phyloP scores from a whole-genome alignment of 1,140 invertebrate genomes.

The Agrilus planipennis region DNA sequence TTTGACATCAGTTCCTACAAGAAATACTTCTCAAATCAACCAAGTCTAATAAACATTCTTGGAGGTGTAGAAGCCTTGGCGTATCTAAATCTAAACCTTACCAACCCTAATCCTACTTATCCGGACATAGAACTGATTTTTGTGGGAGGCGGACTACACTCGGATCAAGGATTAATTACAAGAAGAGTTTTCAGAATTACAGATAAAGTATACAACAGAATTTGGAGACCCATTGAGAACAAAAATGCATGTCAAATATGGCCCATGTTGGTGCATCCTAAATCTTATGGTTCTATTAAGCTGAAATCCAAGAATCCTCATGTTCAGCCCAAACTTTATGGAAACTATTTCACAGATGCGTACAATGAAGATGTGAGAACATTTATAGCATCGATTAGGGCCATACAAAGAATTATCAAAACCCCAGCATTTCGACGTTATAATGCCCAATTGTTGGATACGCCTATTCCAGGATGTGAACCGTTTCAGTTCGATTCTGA shows the following conservation, averaged over 20 bases:
- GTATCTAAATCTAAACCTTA: constrained; percentile 37
- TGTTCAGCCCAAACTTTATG: constrained; percentile 48
- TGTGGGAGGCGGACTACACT: constrained; percentile 27
- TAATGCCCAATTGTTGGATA: constrained; percentile 31
- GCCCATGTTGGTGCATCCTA: constrained; percentile 59
- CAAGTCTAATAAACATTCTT: constrained; percentile 25
- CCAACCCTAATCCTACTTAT: constrained; percentile 29
- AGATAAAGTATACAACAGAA: constrained; percentile 19
- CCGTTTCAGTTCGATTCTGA: constrained; percentile 26
- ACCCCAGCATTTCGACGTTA: constrained; percentile 30
- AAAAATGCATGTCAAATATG: constrained; percentile 22
- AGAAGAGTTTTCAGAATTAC: constrained; percentile 20
- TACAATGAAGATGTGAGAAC: constrained; percentile 31
- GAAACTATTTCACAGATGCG: constrained; percentile 45
- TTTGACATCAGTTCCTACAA: constrained; percentile 6
- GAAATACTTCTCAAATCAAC: constrained; percentile 19
- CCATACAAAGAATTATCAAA: constrained; percentile 21
- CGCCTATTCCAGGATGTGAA: constrained; percentile 44
- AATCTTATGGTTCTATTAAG: constrained; percentile 44
- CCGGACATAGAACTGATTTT: constrained; percentile 52
- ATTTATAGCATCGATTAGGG: constrained; percentile 27
- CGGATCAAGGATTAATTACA: constrained; percentile 23
- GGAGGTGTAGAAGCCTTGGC: constrained; percentile 41
- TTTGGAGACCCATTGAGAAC: constrained; percentile 22
- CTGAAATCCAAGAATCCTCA: constrained; percentile 45